Percentiles rank a stretch among this genome's conserved stretches.
These are phyloP conservation scores for Aradophagus sp. DNA, from an alignment of 1,140 invertebrate species.

Conservation along the genomic window DNA sequence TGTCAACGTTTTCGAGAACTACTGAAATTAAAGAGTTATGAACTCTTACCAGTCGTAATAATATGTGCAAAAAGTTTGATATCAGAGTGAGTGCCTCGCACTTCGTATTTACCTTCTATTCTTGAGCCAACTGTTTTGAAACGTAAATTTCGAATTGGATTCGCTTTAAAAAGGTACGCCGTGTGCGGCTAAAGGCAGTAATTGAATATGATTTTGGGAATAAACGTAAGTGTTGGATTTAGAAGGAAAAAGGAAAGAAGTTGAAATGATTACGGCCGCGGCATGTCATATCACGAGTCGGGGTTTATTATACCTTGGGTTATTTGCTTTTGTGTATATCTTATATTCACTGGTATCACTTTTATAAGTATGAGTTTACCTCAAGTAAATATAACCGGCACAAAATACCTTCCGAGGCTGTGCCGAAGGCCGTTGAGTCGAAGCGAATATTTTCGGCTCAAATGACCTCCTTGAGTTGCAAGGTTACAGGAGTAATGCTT, in stretches of 20 bases:
- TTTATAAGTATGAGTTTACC: constrained; percentile 58
- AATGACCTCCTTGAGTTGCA: constrained; percentile 55
- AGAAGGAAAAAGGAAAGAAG: constrained; percentile 17
- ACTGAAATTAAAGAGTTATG: too few species aligned
- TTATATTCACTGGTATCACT: constrained; percentile 17
- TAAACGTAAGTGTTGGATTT: constrained; percentile 31
- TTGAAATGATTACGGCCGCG: constrained; percentile 15
- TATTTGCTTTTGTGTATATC: constrained; percentile 46
- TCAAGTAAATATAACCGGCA: constrained; percentile 64
- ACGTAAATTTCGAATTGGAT: too few species aligned
- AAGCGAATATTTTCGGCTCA: constrained; percentile 60
- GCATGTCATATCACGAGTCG: constrained; percentile 43
- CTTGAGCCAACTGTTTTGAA: too few species aligned
- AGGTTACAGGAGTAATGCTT: constrained; percentile 46
- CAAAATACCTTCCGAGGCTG: constrained; percentile 69
- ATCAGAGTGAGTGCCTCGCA: too few species aligned
- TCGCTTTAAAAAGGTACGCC: too few species aligned
- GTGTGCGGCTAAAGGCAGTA: background rate
- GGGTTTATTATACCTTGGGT: constrained; percentile 50
- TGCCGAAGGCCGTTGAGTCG: constrained; percentile 64
- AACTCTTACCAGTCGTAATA: too few species aligned
- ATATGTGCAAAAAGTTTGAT: too few species aligned
- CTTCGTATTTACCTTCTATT: too few species aligned
- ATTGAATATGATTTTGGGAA: constrained; percentile 24
- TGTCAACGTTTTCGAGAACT: too few species aligned